These are phyloP conservation scores for Ariopsis seemanni DNA, from an alignment of 2,113 vertebrate genomes.

Conservation along the genomic window DNA sequence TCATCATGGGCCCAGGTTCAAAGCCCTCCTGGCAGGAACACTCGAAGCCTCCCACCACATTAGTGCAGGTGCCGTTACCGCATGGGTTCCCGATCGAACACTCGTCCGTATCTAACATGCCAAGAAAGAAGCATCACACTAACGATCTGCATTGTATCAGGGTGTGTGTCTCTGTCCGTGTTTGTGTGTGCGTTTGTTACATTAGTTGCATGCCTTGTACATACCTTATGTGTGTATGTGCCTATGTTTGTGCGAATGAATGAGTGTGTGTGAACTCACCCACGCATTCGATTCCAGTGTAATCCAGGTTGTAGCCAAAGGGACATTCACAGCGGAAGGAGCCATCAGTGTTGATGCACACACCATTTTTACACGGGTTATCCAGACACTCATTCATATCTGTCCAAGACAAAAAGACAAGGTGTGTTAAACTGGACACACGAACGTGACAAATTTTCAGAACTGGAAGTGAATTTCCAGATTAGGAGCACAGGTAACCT, in stretches of 20 bases:
- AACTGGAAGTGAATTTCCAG: neutral
- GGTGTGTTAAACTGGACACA: neutral
- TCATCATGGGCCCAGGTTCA: conserved; percentile 90
- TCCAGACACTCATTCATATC: conserved; percentile 91
- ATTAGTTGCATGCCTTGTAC: neutral
- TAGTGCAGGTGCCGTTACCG: conserved; percentile 90
- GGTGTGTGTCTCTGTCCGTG: too few relatives aligned
- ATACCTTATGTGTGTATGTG: neutral
- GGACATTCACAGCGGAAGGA: conserved; percentile 95
- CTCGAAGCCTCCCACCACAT: conserved; percentile 88
- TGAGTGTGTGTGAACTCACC: conserved; percentile 71
- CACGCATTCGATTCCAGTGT: conserved; percentile 84
- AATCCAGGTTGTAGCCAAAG: conserved; percentile 90
- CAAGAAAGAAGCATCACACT: neutral
- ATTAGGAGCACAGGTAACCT: neutral
- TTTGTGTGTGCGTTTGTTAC: neutral
- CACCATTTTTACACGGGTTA: conserved; percentile 84
- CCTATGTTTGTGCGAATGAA: too few relatives aligned
- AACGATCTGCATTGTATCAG: neutral
- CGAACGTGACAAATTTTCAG: neutral
- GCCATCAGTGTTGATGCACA: conserved; percentile 91
- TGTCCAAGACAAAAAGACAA: conserved; percentile 49
- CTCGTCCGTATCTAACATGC: conserved; percentile 83
- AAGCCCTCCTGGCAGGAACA: conserved; percentile 90
- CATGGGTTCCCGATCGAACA: conserved; percentile 91